Conservation (phyloP, 2,113 vertebrate species). For the Sinocyclocheilus maitianheensis region DNA sequence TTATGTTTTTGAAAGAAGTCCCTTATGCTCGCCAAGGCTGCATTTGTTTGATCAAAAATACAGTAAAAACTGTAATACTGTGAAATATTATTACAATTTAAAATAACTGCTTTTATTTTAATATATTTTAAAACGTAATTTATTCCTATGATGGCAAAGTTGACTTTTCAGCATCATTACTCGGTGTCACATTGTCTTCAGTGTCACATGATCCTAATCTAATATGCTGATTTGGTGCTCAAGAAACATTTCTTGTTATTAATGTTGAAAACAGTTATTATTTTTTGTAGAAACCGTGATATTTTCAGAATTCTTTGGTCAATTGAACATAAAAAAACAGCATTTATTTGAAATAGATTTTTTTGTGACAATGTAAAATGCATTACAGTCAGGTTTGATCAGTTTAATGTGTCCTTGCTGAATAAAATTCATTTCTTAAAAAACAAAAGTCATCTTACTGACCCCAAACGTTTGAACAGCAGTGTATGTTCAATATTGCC, state of each 20-base stretch:
- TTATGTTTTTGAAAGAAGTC: neutral
- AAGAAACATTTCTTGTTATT: neutral
- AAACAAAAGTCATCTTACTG: neutral
- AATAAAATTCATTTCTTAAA: neutral
- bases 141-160: neutral
- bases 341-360: neutral
- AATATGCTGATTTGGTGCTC: neutral
- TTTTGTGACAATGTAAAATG: neutral
- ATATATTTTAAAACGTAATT: neutral
- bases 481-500: neutral
- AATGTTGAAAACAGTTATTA: neutral
- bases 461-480: neutral
- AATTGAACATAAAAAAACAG: neutral
- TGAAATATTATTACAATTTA: neutral
- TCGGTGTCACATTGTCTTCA: too few relatives aligned
- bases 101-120: too few relatives aligned
- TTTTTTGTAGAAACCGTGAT: too few relatives aligned
- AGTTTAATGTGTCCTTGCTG: neutral
- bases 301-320: neutral
- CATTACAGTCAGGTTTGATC: neutral
- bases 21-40: neutral
- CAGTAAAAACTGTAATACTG: neutral
- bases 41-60: neutral
- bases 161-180: neutral
- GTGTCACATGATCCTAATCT: neutral